Evolutionary conservation across 1,140 invertebrate genomes (phyloP), one percentile per base, ranked within the genome.

Genomic region (Hycleus cichorii): DNA sequence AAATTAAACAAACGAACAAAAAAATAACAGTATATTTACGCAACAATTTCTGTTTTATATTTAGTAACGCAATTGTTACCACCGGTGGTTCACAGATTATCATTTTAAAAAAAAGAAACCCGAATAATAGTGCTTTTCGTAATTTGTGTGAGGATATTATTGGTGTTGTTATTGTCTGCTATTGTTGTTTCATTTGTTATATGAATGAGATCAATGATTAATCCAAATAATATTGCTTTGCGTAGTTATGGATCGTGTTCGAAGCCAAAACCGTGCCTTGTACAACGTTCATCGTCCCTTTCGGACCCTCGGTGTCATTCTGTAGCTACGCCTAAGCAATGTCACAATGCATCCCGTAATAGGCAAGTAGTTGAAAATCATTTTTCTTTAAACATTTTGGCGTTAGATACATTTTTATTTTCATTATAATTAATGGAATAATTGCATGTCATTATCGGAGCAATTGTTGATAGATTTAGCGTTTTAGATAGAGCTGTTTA

Each of bases 261-360:
- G 53, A 86, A 86, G 75, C 85, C 84, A 66, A 89, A 89, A 77
- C 82, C 87, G 67, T 88, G 86, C 78, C 78, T 89, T 72, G 86
- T 88, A 59, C 85, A 86, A 72, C 79, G 82, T 38, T 71, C 68
- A 69, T 75, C 76, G 72, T 81, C 78, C 68, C 79, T 77, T 68
- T 72, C 70, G 71, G 76, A 79, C 64, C 76, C 76, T 58, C 73
- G 77, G 56, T 74, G 75, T 68, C 77, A 78, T 72, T 76, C 77
- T 64, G 76, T 78, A 64, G 73, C 76, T 69, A 71, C 76, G 63
- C 74, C 76, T 62, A 78, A 78, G 65, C 77, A 79, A 69, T 67
- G 73, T 59, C 76, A 76, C 65, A 69, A 76, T 67, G 73, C 73
- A 65, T 72, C 78, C 49, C 75, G 77, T 61, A 80, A 76, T 73